Evolutionary conservation across 2,113 vertebrate species (phyloP), one percentile per base, ranked within the genome.

Genomic region (Salminus brasiliensis): DNA sequence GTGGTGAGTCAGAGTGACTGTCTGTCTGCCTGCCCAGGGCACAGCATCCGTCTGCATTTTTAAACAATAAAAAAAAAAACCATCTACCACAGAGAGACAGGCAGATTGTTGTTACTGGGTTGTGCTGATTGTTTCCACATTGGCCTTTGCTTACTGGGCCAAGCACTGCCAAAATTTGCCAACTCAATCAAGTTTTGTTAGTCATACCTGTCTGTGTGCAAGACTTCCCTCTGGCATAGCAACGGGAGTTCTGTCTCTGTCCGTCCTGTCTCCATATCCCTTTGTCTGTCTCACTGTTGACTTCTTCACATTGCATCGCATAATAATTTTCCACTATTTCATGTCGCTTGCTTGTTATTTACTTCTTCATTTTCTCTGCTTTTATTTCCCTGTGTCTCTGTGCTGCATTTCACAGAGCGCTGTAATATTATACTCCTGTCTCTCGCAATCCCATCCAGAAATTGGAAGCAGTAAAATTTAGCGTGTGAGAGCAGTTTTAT

Each of bases 71-170:
- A n/a, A n/a, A n/a, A n/a, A n/a, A n/a, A n/a, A n/a, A n/a, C n/a
- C n/a, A n/a, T 71, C 59, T 87, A 84, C 84, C 84, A 72, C 84
- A 25, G 57, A 59, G 70, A 73, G 80, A 82, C 79, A 21, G 16
- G 70, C 16, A 68, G 27, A 84, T 75, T 74, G 62, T 68, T 87
- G 84, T 83, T 74, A 83, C 81, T 71, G 41, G 78, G 88, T 84
- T 88, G 83, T 60, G 77, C 87, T 91, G 91, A 94, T 92, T 93
- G 88, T 88, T 92, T 89, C 87, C 88, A 92, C 83, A 91, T 90
- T 92, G 89, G 85, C 84, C 84, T 85, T 86, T 86, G 71, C 84
- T 78, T 84, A 52, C 70, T 81, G 53, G 45, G 81, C 72, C 55
- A 55, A 45, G 73, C 34, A 41, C 34, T 15, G 66, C 62, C 25